phyloP scores from a whole-genome alignment of 2,113 vertebrate genomes.

The Myrmophylax atrothorax region DNA sequence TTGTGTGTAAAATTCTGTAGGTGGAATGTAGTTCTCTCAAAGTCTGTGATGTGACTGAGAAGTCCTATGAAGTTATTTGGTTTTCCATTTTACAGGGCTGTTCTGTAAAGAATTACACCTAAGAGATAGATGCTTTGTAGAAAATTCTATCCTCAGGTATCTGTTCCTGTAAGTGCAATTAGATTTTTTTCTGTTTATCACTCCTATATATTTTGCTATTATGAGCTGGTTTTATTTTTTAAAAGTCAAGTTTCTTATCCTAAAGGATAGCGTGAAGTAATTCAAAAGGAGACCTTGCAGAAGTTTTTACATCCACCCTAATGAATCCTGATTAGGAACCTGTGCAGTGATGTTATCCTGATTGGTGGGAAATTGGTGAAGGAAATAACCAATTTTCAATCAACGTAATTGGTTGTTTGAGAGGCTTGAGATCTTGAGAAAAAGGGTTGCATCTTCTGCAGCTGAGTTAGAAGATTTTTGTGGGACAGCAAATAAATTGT shows the following conservation, averaged over 20 bases:
- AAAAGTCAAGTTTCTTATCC: neutral
- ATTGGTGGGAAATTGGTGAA: slow-evolving; percentile 32
- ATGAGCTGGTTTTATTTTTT: neutral
- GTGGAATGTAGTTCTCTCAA: neutral
- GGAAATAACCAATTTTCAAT: slow-evolving; percentile 56
- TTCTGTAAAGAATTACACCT: neutral
- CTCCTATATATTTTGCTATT: neutral
- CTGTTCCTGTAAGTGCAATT: neutral
- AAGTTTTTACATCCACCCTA: neutral
- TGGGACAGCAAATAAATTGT: neutral
- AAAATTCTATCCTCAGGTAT: neutral
- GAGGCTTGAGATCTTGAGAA: slow-evolving; percentile 6
- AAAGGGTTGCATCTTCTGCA: neutral
- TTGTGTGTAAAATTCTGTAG: neutral
- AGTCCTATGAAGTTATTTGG: neutral
- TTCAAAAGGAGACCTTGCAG: neutral
- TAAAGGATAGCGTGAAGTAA: neutral
- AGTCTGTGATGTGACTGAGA: neutral
- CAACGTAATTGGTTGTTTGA: neutral
- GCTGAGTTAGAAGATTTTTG: neutral
- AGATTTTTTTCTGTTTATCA: neutral
- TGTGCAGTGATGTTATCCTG: neutral
- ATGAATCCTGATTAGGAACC: slow-evolving; percentile 15
- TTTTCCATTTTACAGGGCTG: neutral
- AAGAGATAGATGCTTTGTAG: neutral